Evolutionary conservation across 2,113 vertebrate species (phyloP), one percentile per base, ranked within the genome.

Genomic region (Cyphomyrus discorhynchus): DNA sequence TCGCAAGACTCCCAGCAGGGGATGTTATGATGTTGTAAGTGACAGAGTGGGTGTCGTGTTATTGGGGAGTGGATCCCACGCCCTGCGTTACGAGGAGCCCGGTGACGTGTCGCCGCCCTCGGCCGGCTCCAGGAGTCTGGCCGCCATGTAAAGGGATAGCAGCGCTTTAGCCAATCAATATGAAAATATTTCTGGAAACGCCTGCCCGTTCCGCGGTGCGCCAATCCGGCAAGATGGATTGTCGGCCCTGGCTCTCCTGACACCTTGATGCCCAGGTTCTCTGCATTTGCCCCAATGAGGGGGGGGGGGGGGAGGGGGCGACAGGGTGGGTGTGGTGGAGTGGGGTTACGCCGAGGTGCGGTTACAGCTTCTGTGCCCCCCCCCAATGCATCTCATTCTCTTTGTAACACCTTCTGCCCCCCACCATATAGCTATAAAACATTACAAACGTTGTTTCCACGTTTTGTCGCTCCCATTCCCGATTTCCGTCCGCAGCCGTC

Each of bases 141-240:
- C 90, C 87, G 31, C 90, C 94, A 93, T 95, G 93, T 92, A 92
- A 94, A 92, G 90, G 92, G 95, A 96, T 94, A 96, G 94, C 92
- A 93, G 95, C 93, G 92, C 94, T 89, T 95, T 91, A 94, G 94
- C 92, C 93, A 95, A 93, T 95, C 92, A 93, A 93, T 96, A 93
- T 89, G 24, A 92, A 94, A 95, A 95, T 94, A 95, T 94, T 91
- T 91, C 92, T 92, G 93, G 92, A 91, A 93, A 92, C 92, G 88
- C 5, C 84, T 6, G 21, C 92, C 56, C 90, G 46, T 47, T 86
- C 90, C 88, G 84, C 15, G 52, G 58, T 88, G 50, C 70, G 88
- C 92, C 82, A 5, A 87, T 35, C 89, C 24, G 52, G 4, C 35
- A 74, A 91, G 92, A 93, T 24, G 91, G 92, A 91, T 91, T 0